Conservation (phyloP, 2,888 invertebrate species). For the Coelopa pilipes region DNA sequence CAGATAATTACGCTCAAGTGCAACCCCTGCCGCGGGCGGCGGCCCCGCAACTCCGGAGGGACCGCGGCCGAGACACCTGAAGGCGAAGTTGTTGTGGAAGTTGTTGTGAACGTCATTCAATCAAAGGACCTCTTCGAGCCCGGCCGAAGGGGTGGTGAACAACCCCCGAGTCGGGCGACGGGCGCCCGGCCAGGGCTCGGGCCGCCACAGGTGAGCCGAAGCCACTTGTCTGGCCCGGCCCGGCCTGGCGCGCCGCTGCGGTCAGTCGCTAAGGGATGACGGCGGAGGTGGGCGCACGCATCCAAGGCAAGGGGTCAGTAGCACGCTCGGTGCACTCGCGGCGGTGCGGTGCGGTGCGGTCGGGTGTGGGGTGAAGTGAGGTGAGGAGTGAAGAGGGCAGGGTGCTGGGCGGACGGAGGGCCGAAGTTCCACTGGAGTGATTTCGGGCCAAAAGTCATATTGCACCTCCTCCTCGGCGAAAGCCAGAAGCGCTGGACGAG, state of each 20-base stretch:
- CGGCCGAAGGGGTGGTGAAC: too few relatives aligned
- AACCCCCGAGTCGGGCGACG: conserved; percentile 49
- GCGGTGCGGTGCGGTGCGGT: neutral
- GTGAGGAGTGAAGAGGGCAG: neutral
- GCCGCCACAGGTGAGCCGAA: conserved; percentile 1
- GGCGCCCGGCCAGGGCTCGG: conserved; percentile 20
- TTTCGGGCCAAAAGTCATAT: conserved; percentile 27
- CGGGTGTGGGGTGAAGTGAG: neutral
- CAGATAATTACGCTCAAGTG: conserved; percentile 58
- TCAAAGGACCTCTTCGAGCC: conserved; percentile 37
- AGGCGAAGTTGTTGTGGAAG: conserved; percentile 33
- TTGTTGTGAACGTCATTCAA: conserved; percentile 27
- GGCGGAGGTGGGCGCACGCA: conserved; percentile 23
- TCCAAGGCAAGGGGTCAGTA: conserved; percentile 18
- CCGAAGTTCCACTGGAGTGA: conserved; percentile 34
- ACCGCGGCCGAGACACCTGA: conserved; percentile 44
- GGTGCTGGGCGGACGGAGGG: too few relatives aligned
- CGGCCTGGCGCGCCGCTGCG: conserved; percentile 16
- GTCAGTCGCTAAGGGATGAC: conserved; percentile 24
- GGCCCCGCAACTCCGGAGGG: neutral
- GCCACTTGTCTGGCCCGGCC: conserved; percentile 9
- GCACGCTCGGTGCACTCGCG: conserved; percentile 6
- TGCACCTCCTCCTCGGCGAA: conserved; percentile 1
- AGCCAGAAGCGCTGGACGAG: neutral
- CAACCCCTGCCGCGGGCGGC: conserved; percentile 33